Base-by-base conservation (phyloP, 2,113 vertebrate species). In the Menidia beryllina region DNA sequence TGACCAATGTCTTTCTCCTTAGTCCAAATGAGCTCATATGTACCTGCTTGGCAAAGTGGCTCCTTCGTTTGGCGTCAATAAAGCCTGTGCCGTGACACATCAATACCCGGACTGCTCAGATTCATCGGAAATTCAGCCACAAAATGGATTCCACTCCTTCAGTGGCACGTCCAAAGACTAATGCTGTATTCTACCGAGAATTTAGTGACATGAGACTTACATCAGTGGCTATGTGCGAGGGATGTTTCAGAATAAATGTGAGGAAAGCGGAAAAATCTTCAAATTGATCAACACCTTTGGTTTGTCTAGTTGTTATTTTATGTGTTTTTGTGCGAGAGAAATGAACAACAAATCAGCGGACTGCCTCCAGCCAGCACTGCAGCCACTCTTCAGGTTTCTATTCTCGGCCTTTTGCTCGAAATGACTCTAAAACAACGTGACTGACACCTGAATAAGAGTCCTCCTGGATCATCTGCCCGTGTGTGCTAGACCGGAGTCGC, bases 401-500 rank as follows among this genome's bases (percentile, higher is more conserved):
- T 19, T 20, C 3, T 0, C 3, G 12, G 5, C 7, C 10, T 27
- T 63, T 1, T 52, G 21, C 20, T 77, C 23, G 26, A 23, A 52
- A 63, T 8, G 2, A 36, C 23, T 64, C 5, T 9, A 25, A 66
- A 56, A 59, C 1, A 0, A 0, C 61, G n/a, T 1, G 20, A 51
- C 3, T 39, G n/a, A 41, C 43, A 15, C n/a, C 24, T 54, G 3
- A 50, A 15, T 17, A 17, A 25, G 17, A 55, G 38, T 69, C 50
- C 59, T 59, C 17, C 47, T 68, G 52, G 11, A 64, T 17, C 23
- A 26, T 65, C 39, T 71, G 79, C 11, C 21, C 45, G 47, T 20
- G 20, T 49, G 39, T 47, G 45, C 62, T 20, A 55, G 27, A 50
- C 47, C 27, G 61, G 25, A 49, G 49, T 81, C 66, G 71, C 26